Conservation (phyloP, 2,797 vertebrate species). For the Bradypodion pumilum region DNA sequence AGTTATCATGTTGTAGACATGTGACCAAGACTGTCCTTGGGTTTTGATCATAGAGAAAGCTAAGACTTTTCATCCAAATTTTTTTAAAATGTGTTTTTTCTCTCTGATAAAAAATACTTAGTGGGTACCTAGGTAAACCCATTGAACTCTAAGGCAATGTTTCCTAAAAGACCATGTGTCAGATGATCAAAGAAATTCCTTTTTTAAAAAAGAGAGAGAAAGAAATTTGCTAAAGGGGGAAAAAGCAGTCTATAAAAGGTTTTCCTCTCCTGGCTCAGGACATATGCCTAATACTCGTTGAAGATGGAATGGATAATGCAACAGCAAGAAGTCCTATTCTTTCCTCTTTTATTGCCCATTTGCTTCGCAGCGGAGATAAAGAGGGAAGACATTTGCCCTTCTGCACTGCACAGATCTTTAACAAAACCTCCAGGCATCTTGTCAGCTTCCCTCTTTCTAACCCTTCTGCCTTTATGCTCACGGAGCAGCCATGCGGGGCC, state of each 20-base stretch:
- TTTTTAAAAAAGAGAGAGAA: background rate
- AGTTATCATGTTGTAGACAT: background rate
- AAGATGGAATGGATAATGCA: slow-evolving; percentile 12
- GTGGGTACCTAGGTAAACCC: background rate
- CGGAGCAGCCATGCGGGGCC: slow-evolving; percentile 33
- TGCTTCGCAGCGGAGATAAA: slow-evolving; percentile 23
- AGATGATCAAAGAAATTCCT: background rate
- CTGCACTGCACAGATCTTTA: slow-evolving; percentile 32
- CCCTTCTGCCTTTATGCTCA: slow-evolving; percentile 34
- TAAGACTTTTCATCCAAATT: background rate
- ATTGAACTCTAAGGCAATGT: background rate
- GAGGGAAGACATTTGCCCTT: slow-evolving; percentile 23
- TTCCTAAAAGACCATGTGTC: background rate
- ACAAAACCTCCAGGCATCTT: background rate
- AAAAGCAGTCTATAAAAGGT: background rate
- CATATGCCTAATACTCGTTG: background rate
- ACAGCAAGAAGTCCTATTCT: slow-evolving; percentile 42
- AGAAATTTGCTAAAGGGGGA: background rate
- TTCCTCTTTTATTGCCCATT: slow-evolving; percentile 53
- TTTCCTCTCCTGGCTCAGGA: background rate
- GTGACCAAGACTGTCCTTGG: background rate
- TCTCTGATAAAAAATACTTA: background rate
- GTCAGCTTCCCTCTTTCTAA: slow-evolving; percentile 39
- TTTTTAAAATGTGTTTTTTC: background rate
- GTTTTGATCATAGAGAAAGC: background rate